Evolutionary conservation across 2,113 vertebrate genomes (phyloP), one percentile per base, ranked within the genome.

Genomic region (Nothocercus julius): DNA sequence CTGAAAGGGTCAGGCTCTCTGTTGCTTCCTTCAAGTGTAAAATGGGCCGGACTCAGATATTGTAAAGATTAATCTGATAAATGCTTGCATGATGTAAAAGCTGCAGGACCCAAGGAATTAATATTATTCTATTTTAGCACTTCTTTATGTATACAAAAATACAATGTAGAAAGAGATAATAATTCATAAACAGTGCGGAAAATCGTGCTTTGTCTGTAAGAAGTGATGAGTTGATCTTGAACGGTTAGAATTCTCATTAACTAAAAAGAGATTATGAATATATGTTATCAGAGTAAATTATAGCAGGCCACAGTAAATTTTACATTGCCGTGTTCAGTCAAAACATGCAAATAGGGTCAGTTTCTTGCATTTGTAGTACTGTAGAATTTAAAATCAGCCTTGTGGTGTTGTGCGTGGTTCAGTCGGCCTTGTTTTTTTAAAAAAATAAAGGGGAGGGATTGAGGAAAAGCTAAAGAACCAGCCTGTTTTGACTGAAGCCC

Each of bases 371-470:
- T 85, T 88, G 91, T 93, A 88, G 69, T 94, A 36, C 77, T 96
- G 92, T 28, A 87, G 76, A 95, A 81, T 92, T 97, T 93, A 92
- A 96, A 96, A 72, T 86, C 58, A 64, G 28, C 86, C 79, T 95
- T 95, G 42, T 95, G 95, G 42, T 88, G 92, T 91, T 98, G 97
- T 95, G 96, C 94, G 96, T 86, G 77, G 94, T 96, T 96, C 47
- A 53, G 59, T 82, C 84, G 89, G 59, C 85, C 95, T 93, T 49
- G 19, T 12, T 25, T 53, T 53, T 25, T 53, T 13, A 25, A 16
- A 10, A 40, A 28, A 8, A 24, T 14, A 44, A 18, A 49, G 49
- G 11, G 21, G 19, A 49, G 49, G 20, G 21, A 10, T 21, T 49
- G 49, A 49, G 49, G 49, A 21, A 28, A 42, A 66, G 40, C 63